These are phyloP conservation scores for Eupeodes latifasciatus DNA, from an alignment of 2,888 invertebrate species.

Conservation along the genomic window DNA sequence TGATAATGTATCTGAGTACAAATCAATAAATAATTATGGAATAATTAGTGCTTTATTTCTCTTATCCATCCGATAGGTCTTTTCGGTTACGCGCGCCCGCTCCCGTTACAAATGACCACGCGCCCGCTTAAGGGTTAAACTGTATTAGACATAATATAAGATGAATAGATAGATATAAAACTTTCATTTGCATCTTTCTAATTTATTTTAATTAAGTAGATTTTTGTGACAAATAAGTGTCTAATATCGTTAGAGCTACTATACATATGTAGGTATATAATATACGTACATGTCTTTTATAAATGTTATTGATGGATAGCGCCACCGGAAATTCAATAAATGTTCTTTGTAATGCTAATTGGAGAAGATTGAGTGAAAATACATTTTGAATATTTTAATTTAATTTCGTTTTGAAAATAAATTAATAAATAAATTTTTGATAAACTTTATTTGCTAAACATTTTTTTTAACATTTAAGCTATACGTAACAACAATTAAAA, in stretches of 20 bases:
- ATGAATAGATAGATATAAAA: neutral
- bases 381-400: slow-evolving; percentile 3
- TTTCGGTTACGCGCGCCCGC: too few species aligned
- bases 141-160: neutral
- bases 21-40: too few species aligned
- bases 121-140: neutral
- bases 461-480: too few species aligned
- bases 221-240: neutral
- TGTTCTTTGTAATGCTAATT: neutral
- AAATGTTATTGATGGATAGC: slow-evolving; percentile 5
- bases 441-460: neutral
- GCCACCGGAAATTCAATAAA: neutral
- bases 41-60: too few species aligned
- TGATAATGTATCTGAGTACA: too few species aligned
- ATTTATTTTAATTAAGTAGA: neutral
- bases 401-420: neutral
- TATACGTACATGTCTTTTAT: neutral
- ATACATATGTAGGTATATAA: too few species aligned
- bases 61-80: too few species aligned
- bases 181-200: neutral
- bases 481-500: too few species aligned
- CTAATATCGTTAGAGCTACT: neutral
- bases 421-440: slow-evolving; percentile 1
- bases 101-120: too few species aligned
- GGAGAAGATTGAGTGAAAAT: neutral